These are phyloP conservation scores for Bubo scandiacus DNA, from an alignment of 2,113 vertebrate species.

Conservation along the genomic window DNA sequence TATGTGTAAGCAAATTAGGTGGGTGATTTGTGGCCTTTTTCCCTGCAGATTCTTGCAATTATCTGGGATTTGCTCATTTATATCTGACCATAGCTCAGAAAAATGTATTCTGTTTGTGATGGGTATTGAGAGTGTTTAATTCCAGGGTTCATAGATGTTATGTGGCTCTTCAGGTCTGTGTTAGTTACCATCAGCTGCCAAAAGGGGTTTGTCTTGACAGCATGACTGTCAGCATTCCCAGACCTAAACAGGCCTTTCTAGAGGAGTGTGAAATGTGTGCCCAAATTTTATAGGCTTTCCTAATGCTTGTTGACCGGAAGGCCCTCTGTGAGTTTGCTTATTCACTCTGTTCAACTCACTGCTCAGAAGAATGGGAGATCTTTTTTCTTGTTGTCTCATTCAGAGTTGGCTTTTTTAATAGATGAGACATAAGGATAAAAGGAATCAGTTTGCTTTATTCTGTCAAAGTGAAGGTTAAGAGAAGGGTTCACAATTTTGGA, in stretches of 20 bases:
- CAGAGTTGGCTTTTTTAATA: not conserved
- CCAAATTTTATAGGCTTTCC: constrained; percentile 7
- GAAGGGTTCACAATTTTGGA: constrained; percentile 1
- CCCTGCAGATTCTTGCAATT: not conserved
- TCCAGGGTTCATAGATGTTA: not conserved
- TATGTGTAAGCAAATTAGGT: not conserved
- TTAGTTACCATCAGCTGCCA: not conserved
- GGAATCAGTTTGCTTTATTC: constrained; percentile 20
- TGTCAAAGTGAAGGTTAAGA: constrained; percentile 33
- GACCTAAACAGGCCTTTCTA: not conserved
- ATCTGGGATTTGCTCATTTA: not conserved
- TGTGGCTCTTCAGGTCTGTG: not conserved
- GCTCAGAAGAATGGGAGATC: not conserved
- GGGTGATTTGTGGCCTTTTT: not conserved
- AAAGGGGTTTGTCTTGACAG: not conserved
- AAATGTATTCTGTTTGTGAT: not conserved
- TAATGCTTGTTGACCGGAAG: not conserved
- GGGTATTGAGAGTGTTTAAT: not conserved
- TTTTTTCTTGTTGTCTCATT: not conserved
- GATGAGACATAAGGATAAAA: not conserved
- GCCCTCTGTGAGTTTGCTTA: not conserved
- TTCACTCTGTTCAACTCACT: not conserved
- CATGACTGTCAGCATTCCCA: not conserved
- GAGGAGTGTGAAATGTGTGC: not conserved
- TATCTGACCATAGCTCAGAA: not conserved